Conservation (phyloP, 2,888 invertebrate genomes). For the Callinectes sapidus region DNA sequence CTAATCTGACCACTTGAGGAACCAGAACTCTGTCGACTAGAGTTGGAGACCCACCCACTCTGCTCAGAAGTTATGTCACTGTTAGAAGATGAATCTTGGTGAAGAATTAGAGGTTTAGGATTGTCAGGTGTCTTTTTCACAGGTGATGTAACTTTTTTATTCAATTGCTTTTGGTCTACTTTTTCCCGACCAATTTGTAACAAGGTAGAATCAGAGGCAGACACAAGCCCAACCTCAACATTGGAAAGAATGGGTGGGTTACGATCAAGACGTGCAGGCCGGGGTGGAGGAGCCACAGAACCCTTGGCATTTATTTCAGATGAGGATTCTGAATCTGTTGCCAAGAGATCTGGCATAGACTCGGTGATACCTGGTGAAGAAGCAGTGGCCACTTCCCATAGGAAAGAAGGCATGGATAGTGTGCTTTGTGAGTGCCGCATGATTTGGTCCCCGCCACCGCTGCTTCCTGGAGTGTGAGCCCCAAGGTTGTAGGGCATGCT, state of each 20-base stretch:
- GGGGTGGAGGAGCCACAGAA: slow-evolving; percentile 54
- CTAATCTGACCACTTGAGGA: slow-evolving; percentile 76
- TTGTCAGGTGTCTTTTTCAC: slow-evolving; percentile 66
- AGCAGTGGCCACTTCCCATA: slow-evolving; percentile 71
- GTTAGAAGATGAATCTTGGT: slow-evolving; percentile 74
- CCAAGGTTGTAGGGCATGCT: slow-evolving; percentile 73
- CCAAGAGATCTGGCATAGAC: slow-evolving; percentile 72
- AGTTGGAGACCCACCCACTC: slow-evolving; percentile 90
- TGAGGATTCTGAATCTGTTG: slow-evolving; percentile 71
- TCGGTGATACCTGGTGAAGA: slow-evolving; percentile 70
- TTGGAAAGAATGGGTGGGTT: slow-evolving; percentile 73
- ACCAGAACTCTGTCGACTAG: slow-evolving; percentile 79
- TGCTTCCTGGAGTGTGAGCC: slow-evolving; percentile 70
- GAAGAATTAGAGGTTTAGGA: slow-evolving; percentile 56
- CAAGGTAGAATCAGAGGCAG: slow-evolving; percentile 74
- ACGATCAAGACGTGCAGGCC: slow-evolving; percentile 61
- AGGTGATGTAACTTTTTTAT: slow-evolving; percentile 67
- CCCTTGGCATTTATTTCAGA: slow-evolving; percentile 60
- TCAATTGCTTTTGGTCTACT: slow-evolving; percentile 36
- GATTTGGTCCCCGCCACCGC: slow-evolving; percentile 67
- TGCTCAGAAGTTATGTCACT: slow-evolving; percentile 83
- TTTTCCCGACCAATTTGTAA: slow-evolving; percentile 73
- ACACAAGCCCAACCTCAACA: slow-evolving; percentile 74
- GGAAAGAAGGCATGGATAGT: slow-evolving; percentile 75
- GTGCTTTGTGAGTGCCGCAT: slow-evolving; percentile 75